Base-by-base conservation (phyloP, 2,797 vertebrate species). In the Caiman crocodilus region DNA sequence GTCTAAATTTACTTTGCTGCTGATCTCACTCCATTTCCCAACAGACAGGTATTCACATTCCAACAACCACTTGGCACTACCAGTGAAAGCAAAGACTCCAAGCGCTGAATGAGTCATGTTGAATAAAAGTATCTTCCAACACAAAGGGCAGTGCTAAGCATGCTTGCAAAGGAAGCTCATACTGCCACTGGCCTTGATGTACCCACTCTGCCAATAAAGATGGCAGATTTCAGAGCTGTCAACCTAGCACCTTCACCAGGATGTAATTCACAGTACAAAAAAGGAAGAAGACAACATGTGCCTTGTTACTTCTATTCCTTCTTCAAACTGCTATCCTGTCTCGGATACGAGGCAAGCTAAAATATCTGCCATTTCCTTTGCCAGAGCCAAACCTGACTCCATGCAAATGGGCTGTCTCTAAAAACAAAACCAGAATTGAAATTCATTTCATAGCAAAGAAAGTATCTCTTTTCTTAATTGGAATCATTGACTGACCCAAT, bases 1-100 rank as follows among this genome's bases (percentile, higher is more conserved):
- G 42, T 50, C 80, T 4, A 61, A 64, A 73, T 94, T 86, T 90
- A 65, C 74, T 90, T 80, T 82, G 59, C 30, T 89, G 82, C 55
- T 74, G 17, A 55, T 78, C 73, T 57, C 2, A 3, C 76, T 84
- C 74, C 88, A 63, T 76, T 91, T 80, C 35, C 76, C 30, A 77
- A 67, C 55, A 14, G 14, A 71, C 50, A 74, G 18, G 76, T 1
- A 28, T n/a, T 21, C 25, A 75, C 16, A 71, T 71, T 61, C 57
- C 58, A 87, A 69, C 23, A 71, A 32, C 61, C 94, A 84, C 18
- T 30, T 73, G 26, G 56, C 4, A 13, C 13, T 32, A 20, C 25
- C 61, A 28, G 28, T 1, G 0, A 84, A 75, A 94, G 61, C 74
- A 92, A 85, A 86, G 55, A 60, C 58, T 58, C 14, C 23, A 64